Base-by-base conservation (phyloP, 1,140 invertebrate species). In the Calliopsis andreniformis region DNA sequence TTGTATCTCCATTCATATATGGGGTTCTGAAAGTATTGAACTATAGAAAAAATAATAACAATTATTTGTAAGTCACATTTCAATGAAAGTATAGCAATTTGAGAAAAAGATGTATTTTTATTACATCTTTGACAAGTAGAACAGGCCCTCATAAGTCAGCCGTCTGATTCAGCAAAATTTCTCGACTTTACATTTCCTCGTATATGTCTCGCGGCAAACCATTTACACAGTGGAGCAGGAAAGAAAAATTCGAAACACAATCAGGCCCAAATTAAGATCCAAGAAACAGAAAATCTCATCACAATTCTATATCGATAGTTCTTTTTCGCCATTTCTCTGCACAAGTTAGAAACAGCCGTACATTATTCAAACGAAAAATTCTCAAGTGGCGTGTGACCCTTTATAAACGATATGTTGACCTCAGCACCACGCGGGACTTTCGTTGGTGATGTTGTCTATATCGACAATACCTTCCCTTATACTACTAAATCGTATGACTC, bases 261-360 rank as follows among this genome's bases (percentile, higher is more conserved):
- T 81, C 61, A 42, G 62, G 51, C 32, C 43, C 25, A n/a, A n/a
- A 23, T 39, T 42, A 14, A 18, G n/a, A 30, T 70, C 28, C 23
- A 51, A 30, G 12, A 79, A 64, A 62, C 42, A 28, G n/a, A 12
- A 56, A 68, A 47, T 3, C n/a, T 7, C 47, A 18, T 12, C 20
- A 39, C 3, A 12, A 35, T n/a, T 49, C 3, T 18, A 45, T 16
- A 18, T 42, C 47, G 43, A 53, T n/a, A n/a, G n/a, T 70, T 18
- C n/a, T 30, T 61, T 23, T 51, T 78, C 35, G 42, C 66, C 42
- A n/a, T 23, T 68, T 28, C 59, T 49, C 42, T 39, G 30, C 35
- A 55, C n/a, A 58, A 67, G 69, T 90, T 92, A 91, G 90, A 92
- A 91, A 92, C 91, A 92, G 79, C 90, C 91, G 90, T 90, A 91